These are phyloP conservation scores for Enteromius treurensis DNA, from an alignment of 2,797 vertebrate genomes.

Conservation along the genomic window DNA sequence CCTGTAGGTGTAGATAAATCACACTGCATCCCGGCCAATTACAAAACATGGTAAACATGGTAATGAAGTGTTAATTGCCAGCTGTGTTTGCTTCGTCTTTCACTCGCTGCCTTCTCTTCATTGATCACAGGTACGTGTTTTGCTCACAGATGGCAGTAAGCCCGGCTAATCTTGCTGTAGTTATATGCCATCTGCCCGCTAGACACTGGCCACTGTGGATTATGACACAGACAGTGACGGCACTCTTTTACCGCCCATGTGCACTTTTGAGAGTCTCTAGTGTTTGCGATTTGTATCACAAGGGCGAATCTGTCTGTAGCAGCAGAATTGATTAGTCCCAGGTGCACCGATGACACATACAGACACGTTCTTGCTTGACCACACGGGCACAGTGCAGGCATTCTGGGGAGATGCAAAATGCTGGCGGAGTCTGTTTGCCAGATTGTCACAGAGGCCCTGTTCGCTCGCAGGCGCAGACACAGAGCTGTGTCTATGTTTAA, in stretches of 20 bases:
- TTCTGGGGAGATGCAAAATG: constrained; percentile 23
- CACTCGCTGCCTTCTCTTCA: not conserved
- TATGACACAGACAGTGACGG: constrained; percentile 5
- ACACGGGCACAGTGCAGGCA: constrained; percentile 28
- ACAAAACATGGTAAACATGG: constrained; percentile 22
- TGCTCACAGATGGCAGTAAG: constrained; percentile 35
- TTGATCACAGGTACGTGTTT: constrained; percentile 37
- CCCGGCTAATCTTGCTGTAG: constrained; percentile 33
- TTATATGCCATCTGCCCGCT: constrained; percentile 35
- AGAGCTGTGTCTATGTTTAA: constrained; percentile 33
- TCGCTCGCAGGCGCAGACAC: constrained; percentile 24
- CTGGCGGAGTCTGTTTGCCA: constrained; percentile 31
- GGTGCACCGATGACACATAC: constrained; percentile 6
- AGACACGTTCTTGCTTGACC: constrained; percentile 17
- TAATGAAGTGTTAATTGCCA: constrained; percentile 29
- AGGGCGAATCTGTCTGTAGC: constrained; percentile 1
- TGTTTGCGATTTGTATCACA: constrained; percentile 9
- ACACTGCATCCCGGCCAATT: not conserved
- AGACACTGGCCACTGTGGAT: constrained; percentile 27
- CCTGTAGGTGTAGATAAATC: constrained; percentile 11
- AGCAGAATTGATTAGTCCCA: constrained; percentile 22
- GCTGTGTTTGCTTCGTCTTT: constrained; percentile 1
- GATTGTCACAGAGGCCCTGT: constrained; percentile 28
- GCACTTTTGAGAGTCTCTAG: constrained; percentile 14
- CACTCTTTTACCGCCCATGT: not conserved